Percentiles rank a stretch among this genome's conserved stretches.
These are phyloP conservation scores for Pelodytes ibericus DNA, from an alignment of 2,797 vertebrate species.

Conservation along the genomic window DNA sequence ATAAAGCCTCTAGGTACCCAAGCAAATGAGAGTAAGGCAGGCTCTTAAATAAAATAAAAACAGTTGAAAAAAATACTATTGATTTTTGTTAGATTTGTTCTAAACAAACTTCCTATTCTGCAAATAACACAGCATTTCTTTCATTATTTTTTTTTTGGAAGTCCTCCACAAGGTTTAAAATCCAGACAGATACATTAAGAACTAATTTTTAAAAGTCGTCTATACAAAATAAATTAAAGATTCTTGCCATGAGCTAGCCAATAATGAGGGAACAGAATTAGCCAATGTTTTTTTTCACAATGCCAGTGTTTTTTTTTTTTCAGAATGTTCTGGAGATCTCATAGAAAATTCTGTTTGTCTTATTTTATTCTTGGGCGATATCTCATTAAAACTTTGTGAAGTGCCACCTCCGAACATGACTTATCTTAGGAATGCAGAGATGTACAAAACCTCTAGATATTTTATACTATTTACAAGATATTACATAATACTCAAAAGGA, in stretches of 20 bases:
- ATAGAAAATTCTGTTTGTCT: constrained; percentile 31
- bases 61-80: too few species aligned
- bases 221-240: constrained; percentile 12
- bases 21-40: too few species aligned
- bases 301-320: background rate
- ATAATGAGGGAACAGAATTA: constrained; percentile 23
- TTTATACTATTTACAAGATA: too few species aligned
- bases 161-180: background rate
- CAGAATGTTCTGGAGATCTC: constrained; percentile 3
- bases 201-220: too few species aligned
- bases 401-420: background rate
- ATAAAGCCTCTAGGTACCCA: too few species aligned
- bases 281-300: constrained; percentile 20
- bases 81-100: too few species aligned
- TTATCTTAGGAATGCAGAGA: too few species aligned
- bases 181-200: background rate
- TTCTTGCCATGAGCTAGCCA: constrained; percentile 36
- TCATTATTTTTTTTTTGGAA: background rate
- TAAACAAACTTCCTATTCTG: too few species aligned
- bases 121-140: background rate
- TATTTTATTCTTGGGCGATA: constrained; percentile 1
- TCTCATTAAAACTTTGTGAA: constrained; percentile 1
- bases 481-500: too few species aligned
- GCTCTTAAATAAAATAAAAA: too few species aligned
- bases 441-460: too few species aligned